These are phyloP conservation scores for Nannoperca australis DNA, from an alignment of 2,797 vertebrate genomes.

Conservation along the genomic window DNA sequence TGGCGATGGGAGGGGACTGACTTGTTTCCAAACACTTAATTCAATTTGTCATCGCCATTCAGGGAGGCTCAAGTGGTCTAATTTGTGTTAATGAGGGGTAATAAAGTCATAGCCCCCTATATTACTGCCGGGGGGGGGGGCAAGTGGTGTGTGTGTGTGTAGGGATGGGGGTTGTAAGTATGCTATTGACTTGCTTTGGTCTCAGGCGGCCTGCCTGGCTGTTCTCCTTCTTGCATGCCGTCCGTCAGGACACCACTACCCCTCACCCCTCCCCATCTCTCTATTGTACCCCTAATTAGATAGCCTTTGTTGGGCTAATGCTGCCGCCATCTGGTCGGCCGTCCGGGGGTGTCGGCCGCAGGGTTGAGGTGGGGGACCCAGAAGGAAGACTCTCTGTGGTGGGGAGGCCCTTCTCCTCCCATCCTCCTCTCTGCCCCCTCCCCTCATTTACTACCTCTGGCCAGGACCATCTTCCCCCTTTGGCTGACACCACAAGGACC, in stretches of 20 bases:
- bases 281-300: conserved; percentile 89
- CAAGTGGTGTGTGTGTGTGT: conserved; percentile 48
- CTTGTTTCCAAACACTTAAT: conserved; percentile 89
- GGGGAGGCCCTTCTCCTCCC: conserved; percentile 65
- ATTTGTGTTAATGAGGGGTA: conserved; percentile 92
- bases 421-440: conserved; percentile 63
- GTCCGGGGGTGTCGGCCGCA: conserved; percentile 71
- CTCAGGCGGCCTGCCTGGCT: conserved; percentile 72
- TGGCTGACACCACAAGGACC: conserved; percentile 79
- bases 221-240: conserved; percentile 66
- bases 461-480: conserved; percentile 63
- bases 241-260: conserved; percentile 62
- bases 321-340: conserved; percentile 87
- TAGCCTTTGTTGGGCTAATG: conserved; percentile 87
- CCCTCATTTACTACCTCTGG: conserved; percentile 70
- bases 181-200: conserved; percentile 70
- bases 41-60: conserved; percentile 89
- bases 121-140: conserved; percentile 80
- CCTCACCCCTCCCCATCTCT: conserved; percentile 32
- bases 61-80: conserved; percentile 87
- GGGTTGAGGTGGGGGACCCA: conserved; percentile 58
- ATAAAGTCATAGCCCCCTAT: conserved; percentile 89
- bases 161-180: conserved; percentile 67
- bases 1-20: conserved; percentile 80
- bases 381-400: conserved; percentile 57